These are phyloP conservation scores for Ridgeia piscesae DNA, from an alignment of 1,140 invertebrate genomes.

Conservation along the genomic window DNA sequence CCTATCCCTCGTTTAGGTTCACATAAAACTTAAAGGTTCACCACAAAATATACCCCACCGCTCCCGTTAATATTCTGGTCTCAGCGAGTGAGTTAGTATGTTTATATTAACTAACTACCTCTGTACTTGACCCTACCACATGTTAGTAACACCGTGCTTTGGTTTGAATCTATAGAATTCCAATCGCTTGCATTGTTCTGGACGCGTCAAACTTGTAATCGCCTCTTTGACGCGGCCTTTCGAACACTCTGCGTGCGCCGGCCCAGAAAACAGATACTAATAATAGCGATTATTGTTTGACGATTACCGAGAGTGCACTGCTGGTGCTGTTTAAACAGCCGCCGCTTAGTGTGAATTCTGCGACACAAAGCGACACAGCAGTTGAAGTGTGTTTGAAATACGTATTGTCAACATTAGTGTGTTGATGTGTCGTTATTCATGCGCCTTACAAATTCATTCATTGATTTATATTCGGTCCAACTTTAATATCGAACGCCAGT, in stretches of 20 bases:
- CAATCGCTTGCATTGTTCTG: not conserved
- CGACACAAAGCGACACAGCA: not conserved
- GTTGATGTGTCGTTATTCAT: not conserved
- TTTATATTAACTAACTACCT: not conserved
- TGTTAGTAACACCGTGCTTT: not conserved
- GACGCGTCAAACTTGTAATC: not conserved
- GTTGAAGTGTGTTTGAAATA: not conserved
- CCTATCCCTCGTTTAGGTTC: too few relatives aligned
- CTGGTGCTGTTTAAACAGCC: not conserved
- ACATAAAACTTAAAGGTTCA: too few relatives aligned
- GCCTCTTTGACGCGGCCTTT: not conserved
- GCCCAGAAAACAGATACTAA: not conserved
- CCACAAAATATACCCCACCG: too few relatives aligned
- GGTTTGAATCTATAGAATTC: not conserved
- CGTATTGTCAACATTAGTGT: not conserved
- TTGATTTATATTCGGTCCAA: not conserved
- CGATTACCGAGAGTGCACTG: not conserved
- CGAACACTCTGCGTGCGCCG: not conserved
- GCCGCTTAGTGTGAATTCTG: not conserved
- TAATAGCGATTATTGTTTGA: not conserved
- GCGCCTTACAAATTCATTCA: not conserved
- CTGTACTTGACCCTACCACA: not conserved
- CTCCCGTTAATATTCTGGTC: too few relatives aligned
- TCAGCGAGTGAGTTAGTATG: too few relatives aligned
- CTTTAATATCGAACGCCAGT: not conserved